phyloP scores from a whole-genome alignment of 2,888 invertebrate species.

The Ochropacha duplaris region DNA sequence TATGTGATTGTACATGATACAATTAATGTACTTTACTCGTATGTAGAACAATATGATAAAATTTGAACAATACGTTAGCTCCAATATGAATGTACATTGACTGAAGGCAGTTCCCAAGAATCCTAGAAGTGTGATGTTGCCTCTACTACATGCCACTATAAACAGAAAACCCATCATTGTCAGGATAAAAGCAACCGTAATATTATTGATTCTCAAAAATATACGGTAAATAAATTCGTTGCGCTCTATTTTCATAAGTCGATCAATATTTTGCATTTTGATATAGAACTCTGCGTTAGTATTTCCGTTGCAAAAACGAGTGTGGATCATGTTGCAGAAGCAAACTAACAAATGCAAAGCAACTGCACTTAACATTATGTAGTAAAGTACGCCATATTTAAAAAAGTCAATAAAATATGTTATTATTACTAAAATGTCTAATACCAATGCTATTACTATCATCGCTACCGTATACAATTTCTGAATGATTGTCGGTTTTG shows the following conservation, averaged over 20 bases:
- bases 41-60: constrained; percentile 45
- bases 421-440: constrained; percentile 16
- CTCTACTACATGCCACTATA: constrained; percentile 13
- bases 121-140: constrained; percentile 12
- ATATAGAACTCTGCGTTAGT: constrained; percentile 49
- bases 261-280: constrained; percentile 56
- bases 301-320: constrained; percentile 49
- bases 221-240: constrained; percentile 34
- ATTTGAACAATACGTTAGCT: constrained; percentile 47
- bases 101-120: constrained; percentile 27
- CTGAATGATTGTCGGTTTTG: constrained; percentile 47
- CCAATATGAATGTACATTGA: constrained; percentile 40
- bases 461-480: constrained; percentile 42
- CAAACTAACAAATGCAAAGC: constrained; percentile 29
- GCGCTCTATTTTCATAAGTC: constrained; percentile 47
- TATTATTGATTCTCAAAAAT: constrained; percentile 26
- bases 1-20: constrained; percentile 50
- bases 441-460: constrained; percentile 19
- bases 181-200: constrained; percentile 24
- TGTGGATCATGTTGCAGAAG: constrained; percentile 40
- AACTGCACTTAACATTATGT: constrained; percentile 22
- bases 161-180: constrained; percentile 15
- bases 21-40: constrained; percentile 51
- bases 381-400: constrained; percentile 20
- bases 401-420: constrained; percentile 17